These are phyloP conservation scores for Aplidium turbinatum DNA, from an alignment of 23 tunicate genomes.

Conservation along the genomic window DNA sequence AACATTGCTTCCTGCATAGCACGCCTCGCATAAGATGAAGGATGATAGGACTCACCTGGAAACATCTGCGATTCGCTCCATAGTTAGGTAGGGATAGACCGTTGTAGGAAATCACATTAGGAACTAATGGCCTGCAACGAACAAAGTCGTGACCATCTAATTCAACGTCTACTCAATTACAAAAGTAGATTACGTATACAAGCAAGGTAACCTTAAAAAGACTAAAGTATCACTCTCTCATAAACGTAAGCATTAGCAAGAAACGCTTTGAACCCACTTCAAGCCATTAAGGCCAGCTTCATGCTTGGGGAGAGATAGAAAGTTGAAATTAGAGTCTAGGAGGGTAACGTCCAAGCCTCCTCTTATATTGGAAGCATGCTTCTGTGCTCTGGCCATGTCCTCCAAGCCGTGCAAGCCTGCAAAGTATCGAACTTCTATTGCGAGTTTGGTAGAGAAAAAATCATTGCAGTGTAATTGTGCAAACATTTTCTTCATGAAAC, in stretches of 20 bases:
- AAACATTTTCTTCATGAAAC: no score
- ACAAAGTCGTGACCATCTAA: neutral
- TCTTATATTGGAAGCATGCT: slow-evolving; percentile 58
- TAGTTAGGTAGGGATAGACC: slow-evolving; percentile 77
- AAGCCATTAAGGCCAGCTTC: slow-evolving; percentile 22
- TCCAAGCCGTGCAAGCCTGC: slow-evolving; percentile 48
- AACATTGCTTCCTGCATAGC: no score
- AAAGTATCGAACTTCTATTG: no score
- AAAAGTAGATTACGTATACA: no score
- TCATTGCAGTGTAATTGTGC: no score
- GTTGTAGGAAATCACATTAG: slow-evolving; percentile 52
- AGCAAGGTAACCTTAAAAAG: no score
- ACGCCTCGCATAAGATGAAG: no score
- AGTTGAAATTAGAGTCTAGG: slow-evolving; percentile 57
- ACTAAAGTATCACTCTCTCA: no score
- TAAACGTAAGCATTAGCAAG: neutral
- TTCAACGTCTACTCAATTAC: neutral
- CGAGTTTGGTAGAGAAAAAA: no score
- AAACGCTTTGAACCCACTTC: neutral
- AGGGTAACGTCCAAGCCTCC: slow-evolving; percentile 82
- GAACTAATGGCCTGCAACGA: slow-evolving; percentile 61
- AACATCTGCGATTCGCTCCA: slow-evolving; percentile 78
- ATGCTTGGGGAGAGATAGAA: slow-evolving; percentile 56
- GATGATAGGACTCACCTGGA: slow-evolving; percentile 69
- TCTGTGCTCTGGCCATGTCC: slow-evolving; percentile 47